phyloP scores from a whole-genome alignment of 2,888 invertebrate genomes.

The Iphiclides podalirius region DNA sequence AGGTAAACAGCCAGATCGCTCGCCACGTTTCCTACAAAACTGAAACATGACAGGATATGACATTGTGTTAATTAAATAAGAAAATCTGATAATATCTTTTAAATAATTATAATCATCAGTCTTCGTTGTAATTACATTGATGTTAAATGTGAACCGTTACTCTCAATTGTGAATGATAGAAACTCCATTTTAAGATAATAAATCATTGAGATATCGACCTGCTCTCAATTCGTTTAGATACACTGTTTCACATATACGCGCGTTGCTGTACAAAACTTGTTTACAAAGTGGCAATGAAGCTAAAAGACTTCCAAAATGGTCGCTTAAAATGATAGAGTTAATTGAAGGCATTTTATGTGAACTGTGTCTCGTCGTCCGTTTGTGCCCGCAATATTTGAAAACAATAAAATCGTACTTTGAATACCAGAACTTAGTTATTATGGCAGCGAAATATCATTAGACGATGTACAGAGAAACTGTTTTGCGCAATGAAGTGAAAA shows the following conservation, averaged over 20 bases:
- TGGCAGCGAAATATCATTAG: too few relatives aligned
- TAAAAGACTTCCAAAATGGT: neutral
- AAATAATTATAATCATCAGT: neutral
- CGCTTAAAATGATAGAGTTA: neutral
- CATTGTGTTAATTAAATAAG: too few relatives aligned
- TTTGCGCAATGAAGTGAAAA: constrained; percentile 17
- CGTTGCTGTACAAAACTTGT: neutral
- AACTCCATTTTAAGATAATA: neutral
- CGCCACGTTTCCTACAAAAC: too few relatives aligned
- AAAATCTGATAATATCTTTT: neutral
- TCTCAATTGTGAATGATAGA: neutral
- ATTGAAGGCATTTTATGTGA: neutral
- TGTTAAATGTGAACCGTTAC: neutral
- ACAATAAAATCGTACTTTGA: too few relatives aligned
- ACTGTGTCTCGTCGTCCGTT: too few relatives aligned
- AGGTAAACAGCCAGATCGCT: too few relatives aligned
- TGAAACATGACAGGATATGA: too few relatives aligned
- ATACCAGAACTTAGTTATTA: too few relatives aligned
- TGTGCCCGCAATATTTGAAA: too few relatives aligned
- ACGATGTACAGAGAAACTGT: constrained; percentile 1
- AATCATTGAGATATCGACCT: neutral
- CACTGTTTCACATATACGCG: neutral
- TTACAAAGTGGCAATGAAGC: neutral
- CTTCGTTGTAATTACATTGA: neutral
- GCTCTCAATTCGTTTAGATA: neutral